Conservation (phyloP, 2,113 vertebrate genomes). For the Aythya baeri region DNA sequence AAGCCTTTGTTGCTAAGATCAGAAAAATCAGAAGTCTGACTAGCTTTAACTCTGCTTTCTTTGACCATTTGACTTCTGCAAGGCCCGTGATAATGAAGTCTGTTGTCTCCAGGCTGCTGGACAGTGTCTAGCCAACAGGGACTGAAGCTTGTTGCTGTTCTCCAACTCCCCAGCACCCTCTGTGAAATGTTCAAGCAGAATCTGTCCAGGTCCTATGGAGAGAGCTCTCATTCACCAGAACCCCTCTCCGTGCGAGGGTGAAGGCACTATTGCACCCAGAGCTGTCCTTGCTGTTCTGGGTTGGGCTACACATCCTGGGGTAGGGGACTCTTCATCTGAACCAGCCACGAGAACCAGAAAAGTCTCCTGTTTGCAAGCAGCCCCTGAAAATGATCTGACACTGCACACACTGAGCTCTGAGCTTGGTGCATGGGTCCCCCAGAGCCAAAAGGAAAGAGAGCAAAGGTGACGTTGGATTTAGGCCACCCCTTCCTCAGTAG, state of each 20-base stretch:
- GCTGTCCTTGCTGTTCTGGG: not conserved
- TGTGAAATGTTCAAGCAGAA: not conserved
- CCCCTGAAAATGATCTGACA: not conserved
- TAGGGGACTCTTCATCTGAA: not conserved
- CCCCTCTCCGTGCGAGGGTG: not conserved
- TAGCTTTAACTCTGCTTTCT: not conserved
- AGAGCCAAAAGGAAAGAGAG: no score
- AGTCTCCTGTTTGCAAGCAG: not conserved
- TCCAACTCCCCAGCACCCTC: not conserved
- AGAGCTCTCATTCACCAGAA: not conserved
- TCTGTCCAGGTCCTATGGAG: not conserved
- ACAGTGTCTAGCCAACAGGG: not conserved
- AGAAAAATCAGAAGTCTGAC: not conserved
- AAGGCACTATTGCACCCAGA: no score
- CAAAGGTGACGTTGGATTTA: no score
- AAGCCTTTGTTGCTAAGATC: not conserved
- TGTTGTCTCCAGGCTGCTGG: not conserved
- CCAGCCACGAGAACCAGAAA: not conserved
- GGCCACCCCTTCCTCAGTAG: no score
- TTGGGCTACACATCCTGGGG: not conserved
- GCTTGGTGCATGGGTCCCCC: not conserved
- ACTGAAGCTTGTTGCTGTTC: not conserved
- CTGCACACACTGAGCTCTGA: fast-evolving
- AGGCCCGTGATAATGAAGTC: not conserved
- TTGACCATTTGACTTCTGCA: not conserved